Percentiles rank a stretch among this genome's conserved stretches.
phyloP scores from a whole-genome alignment of 2,113 vertebrate species.

The Phalacrocorax brasilianus region DNA sequence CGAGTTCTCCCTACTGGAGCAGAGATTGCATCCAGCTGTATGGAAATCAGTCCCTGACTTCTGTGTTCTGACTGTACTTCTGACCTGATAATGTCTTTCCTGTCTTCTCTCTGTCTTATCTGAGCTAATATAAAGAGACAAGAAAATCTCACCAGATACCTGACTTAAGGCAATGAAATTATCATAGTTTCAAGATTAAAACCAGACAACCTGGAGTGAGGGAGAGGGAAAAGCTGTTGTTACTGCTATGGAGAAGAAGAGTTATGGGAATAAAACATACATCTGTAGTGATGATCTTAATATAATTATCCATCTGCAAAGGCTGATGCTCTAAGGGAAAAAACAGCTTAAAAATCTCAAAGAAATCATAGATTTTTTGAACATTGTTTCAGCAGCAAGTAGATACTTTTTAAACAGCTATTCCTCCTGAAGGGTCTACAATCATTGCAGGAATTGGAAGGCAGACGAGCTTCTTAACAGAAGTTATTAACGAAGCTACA shows the following conservation, averaged over 20 bases:
- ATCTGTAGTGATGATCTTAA: background rate
- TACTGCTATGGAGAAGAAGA: background rate
- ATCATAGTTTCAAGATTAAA: background rate
- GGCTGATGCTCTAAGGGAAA: background rate
- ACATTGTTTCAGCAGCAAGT: background rate
- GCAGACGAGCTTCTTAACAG: background rate
- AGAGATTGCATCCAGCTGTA: background rate
- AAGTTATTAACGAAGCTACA: background rate
- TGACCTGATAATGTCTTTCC: background rate
- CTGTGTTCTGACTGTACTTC: background rate
- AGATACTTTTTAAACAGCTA: background rate
- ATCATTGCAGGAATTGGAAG: background rate
- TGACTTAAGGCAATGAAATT: background rate
- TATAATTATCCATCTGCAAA: background rate
- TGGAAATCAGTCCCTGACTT: background rate
- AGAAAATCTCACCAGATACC: background rate
- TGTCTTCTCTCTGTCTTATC: background rate
- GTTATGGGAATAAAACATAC: background rate
- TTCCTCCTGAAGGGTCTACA: background rate
- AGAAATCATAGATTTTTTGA: background rate
- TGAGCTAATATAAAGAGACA: background rate
- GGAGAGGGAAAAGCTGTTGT: background rate
- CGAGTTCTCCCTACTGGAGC: background rate
- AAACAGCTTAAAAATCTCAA: background rate
- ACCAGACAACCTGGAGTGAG: background rate